Evolutionary conservation across 2,797 vertebrate species (phyloP).

Genomic region (Stomatorhinus walkeri): DNA sequence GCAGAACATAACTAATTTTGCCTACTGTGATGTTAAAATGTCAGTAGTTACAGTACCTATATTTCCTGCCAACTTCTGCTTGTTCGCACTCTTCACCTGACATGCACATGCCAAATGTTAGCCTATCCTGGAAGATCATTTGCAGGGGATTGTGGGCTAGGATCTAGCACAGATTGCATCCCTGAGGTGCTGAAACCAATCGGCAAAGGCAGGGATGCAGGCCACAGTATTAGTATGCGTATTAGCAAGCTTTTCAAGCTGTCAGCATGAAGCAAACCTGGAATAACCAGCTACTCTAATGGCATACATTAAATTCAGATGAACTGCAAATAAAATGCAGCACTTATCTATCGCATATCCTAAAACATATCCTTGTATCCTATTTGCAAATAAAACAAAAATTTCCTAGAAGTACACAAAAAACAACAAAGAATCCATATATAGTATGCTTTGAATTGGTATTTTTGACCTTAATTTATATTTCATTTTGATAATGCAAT

Average conservation of each 20-base stretch:
- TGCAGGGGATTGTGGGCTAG: not conserved
- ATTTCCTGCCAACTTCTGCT: not conserved
- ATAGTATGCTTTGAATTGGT: not conserved
- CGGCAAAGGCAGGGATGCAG: not conserved
- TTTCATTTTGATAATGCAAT: not conserved
- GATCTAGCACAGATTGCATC: not conserved
- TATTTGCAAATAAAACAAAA: not conserved
- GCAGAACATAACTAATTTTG: not conserved
- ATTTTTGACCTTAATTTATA: not conserved
- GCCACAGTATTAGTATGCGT: not conserved
- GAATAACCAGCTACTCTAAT: not conserved
- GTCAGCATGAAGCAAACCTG: not conserved
- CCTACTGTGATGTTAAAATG: not conserved
- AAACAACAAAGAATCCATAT: not conserved
- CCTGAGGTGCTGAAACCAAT: not conserved
- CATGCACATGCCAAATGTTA: not conserved
- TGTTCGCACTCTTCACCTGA: not conserved
- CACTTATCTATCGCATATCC: not conserved
- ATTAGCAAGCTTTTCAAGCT: not conserved
- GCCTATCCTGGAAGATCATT: not conserved
- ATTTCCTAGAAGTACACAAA: not conserved
- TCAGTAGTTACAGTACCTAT: not conserved
- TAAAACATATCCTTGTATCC: not conserved
- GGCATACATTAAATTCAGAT: not conserved
- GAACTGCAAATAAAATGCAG: not conserved